Conservation (phyloP, 1,140 invertebrate genomes). For the Brachionus asplanchnoidis region DNA sequence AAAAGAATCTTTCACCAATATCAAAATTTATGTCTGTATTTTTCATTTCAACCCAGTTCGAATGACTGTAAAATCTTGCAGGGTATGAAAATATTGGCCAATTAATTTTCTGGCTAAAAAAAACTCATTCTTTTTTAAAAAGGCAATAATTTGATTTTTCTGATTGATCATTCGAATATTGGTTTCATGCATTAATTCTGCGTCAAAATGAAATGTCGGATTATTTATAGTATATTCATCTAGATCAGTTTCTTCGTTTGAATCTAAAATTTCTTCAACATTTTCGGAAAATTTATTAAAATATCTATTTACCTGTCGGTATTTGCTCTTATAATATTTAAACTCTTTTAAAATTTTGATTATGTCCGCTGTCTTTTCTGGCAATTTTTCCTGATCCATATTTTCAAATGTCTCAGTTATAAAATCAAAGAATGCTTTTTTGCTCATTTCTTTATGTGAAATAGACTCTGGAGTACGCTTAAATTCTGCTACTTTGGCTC, state of each 20-base stretch:
- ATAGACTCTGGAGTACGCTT: too few species aligned
- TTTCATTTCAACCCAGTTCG: slow-evolving; percentile 40
- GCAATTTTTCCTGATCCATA: not conserved
- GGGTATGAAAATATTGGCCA: not conserved
- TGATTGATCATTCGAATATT: not conserved
- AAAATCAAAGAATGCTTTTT: not conserved
- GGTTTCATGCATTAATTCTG: not conserved
- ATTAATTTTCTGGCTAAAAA: not conserved
- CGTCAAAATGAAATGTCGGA: slow-evolving; percentile 14
- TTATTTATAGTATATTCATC: not conserved
- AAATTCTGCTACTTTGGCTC: too few species aligned
- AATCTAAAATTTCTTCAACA: not conserved
- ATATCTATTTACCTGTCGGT: not conserved
- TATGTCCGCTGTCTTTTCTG: not conserved
- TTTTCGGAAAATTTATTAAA: not conserved
- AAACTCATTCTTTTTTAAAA: not conserved
- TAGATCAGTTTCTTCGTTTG: not conserved
- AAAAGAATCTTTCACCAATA: not conserved
- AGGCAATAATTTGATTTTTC: not conserved
- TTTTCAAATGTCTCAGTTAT: not conserved
- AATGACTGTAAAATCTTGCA: slow-evolving; percentile 38
- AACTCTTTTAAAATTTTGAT: not conserved
- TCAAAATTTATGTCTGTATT: not conserved
- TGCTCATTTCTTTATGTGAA: not conserved
- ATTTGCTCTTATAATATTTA: not conserved